Percentiles rank a stretch among this genome's conserved stretches.
Evolutionary conservation across 2,797 vertebrate genomes (phyloP).

Genomic region (Triplophysa yarkandensis): DNA sequence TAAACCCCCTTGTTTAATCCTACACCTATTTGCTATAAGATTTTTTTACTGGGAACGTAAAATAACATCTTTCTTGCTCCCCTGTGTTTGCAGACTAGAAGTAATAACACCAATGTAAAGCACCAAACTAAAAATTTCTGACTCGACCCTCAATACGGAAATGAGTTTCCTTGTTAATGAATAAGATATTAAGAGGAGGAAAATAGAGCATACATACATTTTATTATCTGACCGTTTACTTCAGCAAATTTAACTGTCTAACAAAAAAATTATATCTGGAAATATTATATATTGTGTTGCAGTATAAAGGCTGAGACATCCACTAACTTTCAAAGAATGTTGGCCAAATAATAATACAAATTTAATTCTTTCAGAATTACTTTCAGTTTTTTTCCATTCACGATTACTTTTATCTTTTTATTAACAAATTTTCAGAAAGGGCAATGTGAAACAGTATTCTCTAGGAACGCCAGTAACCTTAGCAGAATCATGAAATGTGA

Average conservation of each 20-base stretch:
- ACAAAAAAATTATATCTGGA: constrained; percentile 34
- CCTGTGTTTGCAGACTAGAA: constrained; percentile 58
- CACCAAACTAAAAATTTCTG: constrained; percentile 52
- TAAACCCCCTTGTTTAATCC: constrained; percentile 50
- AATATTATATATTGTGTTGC: neutral
- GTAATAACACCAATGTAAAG: constrained; percentile 58
- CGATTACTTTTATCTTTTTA: constrained; percentile 43
- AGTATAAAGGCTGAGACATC: constrained; percentile 10
- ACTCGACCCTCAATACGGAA: constrained; percentile 50
- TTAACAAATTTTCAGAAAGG: constrained; percentile 65
- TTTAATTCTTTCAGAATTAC: constrained; percentile 45
- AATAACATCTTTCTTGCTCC: constrained; percentile 50
- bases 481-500: constrained; percentile 84
- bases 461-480: constrained; percentile 79
- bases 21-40: constrained; percentile 56
- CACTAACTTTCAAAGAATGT: constrained; percentile 54
- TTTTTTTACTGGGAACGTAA: constrained; percentile 54
- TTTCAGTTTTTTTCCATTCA: constrained; percentile 8
- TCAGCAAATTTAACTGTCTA: constrained; percentile 37
- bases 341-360: constrained; percentile 49
- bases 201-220: constrained; percentile 51
- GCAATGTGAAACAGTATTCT: constrained; percentile 67
- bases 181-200: constrained; percentile 56
- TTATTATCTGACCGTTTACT: constrained; percentile 56
- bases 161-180: constrained; percentile 55